Base-by-base conservation (phyloP, 2,888 invertebrate species). In the Heliconius hortense region DNA sequence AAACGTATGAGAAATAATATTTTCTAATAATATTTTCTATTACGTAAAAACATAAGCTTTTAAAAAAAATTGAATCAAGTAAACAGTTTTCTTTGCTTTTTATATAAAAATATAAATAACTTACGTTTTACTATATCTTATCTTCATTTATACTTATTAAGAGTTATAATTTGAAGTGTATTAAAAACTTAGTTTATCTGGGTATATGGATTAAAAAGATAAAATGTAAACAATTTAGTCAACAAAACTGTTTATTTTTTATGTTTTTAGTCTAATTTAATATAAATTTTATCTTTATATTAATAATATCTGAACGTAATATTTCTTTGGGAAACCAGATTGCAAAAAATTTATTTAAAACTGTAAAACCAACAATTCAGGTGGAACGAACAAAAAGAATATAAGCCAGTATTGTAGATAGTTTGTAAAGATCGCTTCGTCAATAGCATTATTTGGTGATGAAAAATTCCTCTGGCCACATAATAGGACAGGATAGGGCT, bases 391-490 rank as follows among this genome's bases (percentile, higher is more conserved):
- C 63, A 63, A 31, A 31, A 63, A 63, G 28, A 21, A 28, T 31
- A 31, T 4, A n/a, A 63, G 31, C 31, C 15, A 28, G 28, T 26
- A 11, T 63, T 31, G 63, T 21, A 31, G 31, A 63, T 63, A 63
- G 63, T n/a, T 63, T 63, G 31, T 31, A 63, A 31, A 63, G 63
- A 63, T 15, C 10, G 63, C 21, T 31, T 21, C 18, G 18, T 31
- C 63, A 63, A 63, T 63, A 31, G 31, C 13, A n/a, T 63, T 63
- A 63, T 63, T 63, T 63, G 63, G 21, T 31, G 31, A 63, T 63
- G 21, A 63, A 31, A 63, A 31, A 31, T 31, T 31, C 10, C 21
- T 21, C 63, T 63, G 21, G 8, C 4, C 31, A 63, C 10, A 31
- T 10, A 63, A 63, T 62, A 2, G 15, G 7, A 15, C 1, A 28